phyloP scores from a whole-genome alignment of 2,113 vertebrate species.

The Myotis lucifugus region DNA sequence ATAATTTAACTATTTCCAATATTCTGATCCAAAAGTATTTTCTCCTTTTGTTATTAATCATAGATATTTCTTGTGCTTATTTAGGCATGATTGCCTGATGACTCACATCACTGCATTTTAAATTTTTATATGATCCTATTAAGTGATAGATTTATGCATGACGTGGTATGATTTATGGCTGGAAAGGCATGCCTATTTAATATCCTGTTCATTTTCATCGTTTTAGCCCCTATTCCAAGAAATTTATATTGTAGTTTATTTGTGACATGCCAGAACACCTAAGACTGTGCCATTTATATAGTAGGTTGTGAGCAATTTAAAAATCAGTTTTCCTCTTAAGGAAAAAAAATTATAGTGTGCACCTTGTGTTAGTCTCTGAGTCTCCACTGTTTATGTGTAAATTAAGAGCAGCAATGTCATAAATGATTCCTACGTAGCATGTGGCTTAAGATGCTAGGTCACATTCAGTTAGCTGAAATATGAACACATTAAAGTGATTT shows the following conservation, averaged over 20 bases:
- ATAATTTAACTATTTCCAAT: slow-evolving; percentile 34
- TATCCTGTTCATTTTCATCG: not conserved
- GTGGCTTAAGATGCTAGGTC: not conserved
- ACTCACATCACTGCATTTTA: not conserved
- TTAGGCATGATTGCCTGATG: not conserved
- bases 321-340: slow-evolving; percentile 45
- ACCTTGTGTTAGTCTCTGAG: not conserved
- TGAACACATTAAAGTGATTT: not conserved
- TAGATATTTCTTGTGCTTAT: not conserved
- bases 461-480: not conserved
- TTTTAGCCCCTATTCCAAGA: not conserved
- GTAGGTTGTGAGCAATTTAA: not conserved
- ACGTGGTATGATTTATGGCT: not conserved
- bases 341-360: not conserved
- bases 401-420: not conserved
- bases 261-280: not conserved
- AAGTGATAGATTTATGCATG: not conserved
- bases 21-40: not conserved
- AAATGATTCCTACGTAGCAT: not conserved
- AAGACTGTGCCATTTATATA: not conserved
- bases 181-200: not conserved
- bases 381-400: not conserved
- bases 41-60: not conserved
- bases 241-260: slow-evolving; percentile 3
- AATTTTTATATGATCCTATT: not conserved